phyloP scores from a whole-genome alignment of 1,140 invertebrate species.

The Cydia splendana region DNA sequence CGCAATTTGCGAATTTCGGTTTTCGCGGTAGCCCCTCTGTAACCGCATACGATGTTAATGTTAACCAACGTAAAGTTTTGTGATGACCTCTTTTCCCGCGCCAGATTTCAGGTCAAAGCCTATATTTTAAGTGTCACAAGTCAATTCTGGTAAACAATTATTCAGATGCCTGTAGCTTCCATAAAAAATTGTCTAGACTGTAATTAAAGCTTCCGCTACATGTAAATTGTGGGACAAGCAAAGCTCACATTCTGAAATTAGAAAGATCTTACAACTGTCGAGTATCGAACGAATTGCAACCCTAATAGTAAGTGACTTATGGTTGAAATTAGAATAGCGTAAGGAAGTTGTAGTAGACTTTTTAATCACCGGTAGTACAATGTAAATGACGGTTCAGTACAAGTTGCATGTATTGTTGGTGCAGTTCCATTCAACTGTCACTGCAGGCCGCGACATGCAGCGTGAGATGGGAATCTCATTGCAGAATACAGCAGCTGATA shows the following conservation, averaged over 20 bases:
- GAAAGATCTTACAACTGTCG: background rate
- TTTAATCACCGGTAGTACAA: background rate
- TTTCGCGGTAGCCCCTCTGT: too few relatives aligned
- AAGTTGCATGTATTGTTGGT: conserved; percentile 2
- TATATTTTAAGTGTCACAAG: background rate
- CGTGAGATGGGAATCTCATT: conserved; percentile 9
- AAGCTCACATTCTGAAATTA: background rate
- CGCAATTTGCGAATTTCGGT: too few relatives aligned
- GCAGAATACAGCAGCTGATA: background rate
- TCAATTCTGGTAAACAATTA: background rate
- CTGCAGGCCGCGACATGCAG: background rate
- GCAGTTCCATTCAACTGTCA: conserved; percentile 6
- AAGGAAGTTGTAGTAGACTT: background rate
- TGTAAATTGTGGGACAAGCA: background rate
- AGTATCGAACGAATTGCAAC: background rate
- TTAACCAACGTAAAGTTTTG: background rate
- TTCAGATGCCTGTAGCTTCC: background rate
- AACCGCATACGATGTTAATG: background rate
- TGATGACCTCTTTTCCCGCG: background rate
- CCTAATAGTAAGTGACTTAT: background rate
- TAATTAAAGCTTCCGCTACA: background rate
- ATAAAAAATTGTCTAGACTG: conserved; percentile 5
- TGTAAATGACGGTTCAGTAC: conserved; percentile 8
- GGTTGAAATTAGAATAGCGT: background rate
- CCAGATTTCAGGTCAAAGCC: background rate